Evolutionary conservation across 1,140 invertebrate species (phyloP), one percentile per base, ranked within the genome.

Genomic region (Brachionus calyciflorus): DNA sequence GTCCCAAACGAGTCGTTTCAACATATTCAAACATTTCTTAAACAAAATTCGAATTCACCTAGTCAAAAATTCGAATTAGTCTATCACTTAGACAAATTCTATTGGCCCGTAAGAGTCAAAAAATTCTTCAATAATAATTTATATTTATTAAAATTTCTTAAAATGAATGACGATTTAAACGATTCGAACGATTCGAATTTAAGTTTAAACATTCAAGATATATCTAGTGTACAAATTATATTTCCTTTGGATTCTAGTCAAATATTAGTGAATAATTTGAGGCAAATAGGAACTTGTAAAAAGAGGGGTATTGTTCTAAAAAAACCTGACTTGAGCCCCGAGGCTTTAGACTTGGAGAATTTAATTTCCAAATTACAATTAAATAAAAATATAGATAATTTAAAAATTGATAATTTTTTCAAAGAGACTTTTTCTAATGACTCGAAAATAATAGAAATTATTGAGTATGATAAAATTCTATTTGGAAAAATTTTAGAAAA

Each of bases 31-130:
- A 65, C 21, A 12, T 44, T 17, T 21, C 40, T 65, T 26, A 65
- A 65, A 40, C 7, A 41, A 65, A 65, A 12, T 26, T 21, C 19
- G 44, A 65, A 12, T 26, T 21, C 19, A 41, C 9, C 9, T 6
- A 44, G 2, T 46, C 44, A 44, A 21, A 65, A 65, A 37, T 65
- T 21, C 19, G 60, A 37, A 10, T 24, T 65, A 12, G 60, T 65
- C 19, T 44, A 46, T 46, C n/a, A n/a, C n/a, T n/a, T n/a, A n/a
- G 17, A 65, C n/a, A 65, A 65, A 40, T 44, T 24, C 17, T 65
- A 65, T 65, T 65, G 60, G 40, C 17, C 37, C 41, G 60, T 65
- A 24, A 46, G 14, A 44, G 44, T 65, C 21, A 65, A 65, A 65
- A 65, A 44, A 44, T 24, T 65, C 10, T n/a, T 44, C 4, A 19